A percentile compares a stretch with the other conserved stretches of the same genome.
Conservation (phyloP, 2,113 vertebrate genomes). For the Nycticorax nycticorax region DNA sequence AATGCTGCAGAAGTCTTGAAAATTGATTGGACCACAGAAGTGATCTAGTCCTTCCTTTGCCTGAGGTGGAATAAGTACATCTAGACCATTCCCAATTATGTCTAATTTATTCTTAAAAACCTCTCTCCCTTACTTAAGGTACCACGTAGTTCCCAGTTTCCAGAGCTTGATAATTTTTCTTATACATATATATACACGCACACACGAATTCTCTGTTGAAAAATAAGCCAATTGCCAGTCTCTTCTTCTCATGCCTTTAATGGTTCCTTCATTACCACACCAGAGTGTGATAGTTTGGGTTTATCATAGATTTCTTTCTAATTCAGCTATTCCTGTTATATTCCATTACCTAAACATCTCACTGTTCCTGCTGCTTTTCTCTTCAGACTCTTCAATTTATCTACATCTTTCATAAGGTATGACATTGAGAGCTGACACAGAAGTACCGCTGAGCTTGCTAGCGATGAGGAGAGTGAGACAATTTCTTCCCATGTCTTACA, state of each 20-base stretch:
- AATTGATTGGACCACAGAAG: not conserved
- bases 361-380: slow-evolving; percentile 2
- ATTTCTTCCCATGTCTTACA: slow-evolving; percentile 44
- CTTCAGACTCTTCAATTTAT: slow-evolving; percentile 14
- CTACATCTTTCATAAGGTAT: not conserved
- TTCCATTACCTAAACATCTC: not conserved
- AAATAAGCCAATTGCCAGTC: not conserved
- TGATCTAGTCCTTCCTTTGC: not conserved
- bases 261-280: not conserved
- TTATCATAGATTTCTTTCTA: not conserved
- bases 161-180: not conserved
- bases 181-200: too few relatives aligned
- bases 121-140: not conserved
- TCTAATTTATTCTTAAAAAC: not conserved
- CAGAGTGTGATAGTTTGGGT: not conserved
- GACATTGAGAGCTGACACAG: slow-evolving; percentile 27
- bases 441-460: not conserved
- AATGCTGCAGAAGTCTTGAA: not conserved
- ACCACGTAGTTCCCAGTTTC: not conserved
- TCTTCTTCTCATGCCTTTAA: not conserved
- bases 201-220: not conserved
- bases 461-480: not conserved
- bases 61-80: not conserved
- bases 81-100: not conserved
- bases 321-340: not conserved